Percentiles rank a stretch among this genome's conserved stretches.
Evolutionary conservation across 2,113 vertebrate genomes (phyloP).

Genomic region (Heliornis fulica): DNA sequence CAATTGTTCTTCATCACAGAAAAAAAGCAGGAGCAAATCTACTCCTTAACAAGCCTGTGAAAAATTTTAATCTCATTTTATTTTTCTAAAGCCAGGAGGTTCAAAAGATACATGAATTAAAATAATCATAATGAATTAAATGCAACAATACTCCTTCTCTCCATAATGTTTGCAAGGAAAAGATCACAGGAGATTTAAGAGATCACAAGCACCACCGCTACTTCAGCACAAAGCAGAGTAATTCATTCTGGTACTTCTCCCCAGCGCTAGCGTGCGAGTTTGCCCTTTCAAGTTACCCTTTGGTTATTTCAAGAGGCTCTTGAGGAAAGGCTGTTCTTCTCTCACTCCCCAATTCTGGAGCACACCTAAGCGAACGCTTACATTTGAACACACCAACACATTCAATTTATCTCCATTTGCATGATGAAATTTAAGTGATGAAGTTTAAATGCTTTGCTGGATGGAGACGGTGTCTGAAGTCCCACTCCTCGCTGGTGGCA

Average conservation of each 20-base stretch:
- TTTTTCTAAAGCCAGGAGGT: constrained; percentile 23
- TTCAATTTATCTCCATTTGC: neutral
- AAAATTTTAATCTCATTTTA: constrained; percentile 31
- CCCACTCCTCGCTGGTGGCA: neutral
- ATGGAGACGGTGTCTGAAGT: neutral
- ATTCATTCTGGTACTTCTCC: constrained; percentile 43
- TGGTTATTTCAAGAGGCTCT: constrained; percentile 60
- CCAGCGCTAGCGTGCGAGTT: neutral
- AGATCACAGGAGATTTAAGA: constrained; percentile 55
- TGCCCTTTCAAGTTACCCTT: constrained; percentile 57
- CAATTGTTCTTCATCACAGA: neutral
- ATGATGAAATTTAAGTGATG: neutral
- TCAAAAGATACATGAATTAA: constrained; percentile 55
- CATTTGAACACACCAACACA: neutral
- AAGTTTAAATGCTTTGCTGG: neutral
- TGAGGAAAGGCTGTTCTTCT: constrained; percentile 11
- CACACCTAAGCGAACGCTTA: constrained; percentile 5
- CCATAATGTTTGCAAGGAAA: constrained; percentile 42
- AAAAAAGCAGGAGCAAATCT: neutral
- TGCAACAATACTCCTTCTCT: constrained; percentile 30
- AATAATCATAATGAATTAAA: constrained; percentile 54
- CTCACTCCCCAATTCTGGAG: neutral
- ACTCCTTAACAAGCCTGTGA: neutral
- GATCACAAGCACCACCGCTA: constrained; percentile 49
- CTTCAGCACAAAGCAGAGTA: constrained; percentile 35